Conservation (phyloP, 2,888 invertebrate species). For the Nomada lathburiana region DNA sequence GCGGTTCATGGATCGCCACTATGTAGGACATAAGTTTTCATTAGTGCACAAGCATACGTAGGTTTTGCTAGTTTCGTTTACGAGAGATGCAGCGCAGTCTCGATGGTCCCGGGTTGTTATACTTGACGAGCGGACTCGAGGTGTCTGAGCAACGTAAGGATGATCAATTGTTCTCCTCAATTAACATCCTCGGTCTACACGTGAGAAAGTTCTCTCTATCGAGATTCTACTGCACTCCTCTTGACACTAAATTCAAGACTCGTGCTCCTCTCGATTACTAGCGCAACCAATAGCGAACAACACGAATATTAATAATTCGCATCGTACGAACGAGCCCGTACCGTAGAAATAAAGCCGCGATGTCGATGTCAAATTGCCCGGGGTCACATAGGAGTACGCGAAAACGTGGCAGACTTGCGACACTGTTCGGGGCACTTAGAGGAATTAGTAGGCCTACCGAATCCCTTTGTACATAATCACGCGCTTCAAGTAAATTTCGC, state of each 20-base stretch:
- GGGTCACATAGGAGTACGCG: constrained; percentile 20
- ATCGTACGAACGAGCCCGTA: neutral
- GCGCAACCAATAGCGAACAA: neutral
- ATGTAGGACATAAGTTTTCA: constrained; percentile 50
- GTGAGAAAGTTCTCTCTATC: constrained; percentile 1
- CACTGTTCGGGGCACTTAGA: constrained; percentile 78
- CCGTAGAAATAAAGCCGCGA: constrained; percentile 27
- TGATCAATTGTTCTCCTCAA: no score
- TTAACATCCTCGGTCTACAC: neutral
- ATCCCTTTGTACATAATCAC: constrained; percentile 77
- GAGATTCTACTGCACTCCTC: constrained; percentile 25
- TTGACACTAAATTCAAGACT: constrained; percentile 26
- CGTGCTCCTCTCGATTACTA: constrained; percentile 12
- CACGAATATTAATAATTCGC: neutral
- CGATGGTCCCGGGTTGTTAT: neutral
- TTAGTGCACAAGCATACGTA: constrained; percentile 59
- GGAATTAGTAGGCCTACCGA: constrained; percentile 75
- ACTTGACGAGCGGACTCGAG: no score
- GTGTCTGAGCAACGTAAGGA: no score
- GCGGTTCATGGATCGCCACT: constrained; percentile 55
- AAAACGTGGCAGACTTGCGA: constrained; percentile 59
- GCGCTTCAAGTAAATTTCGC: constrained; percentile 76
- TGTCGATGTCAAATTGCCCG: constrained; percentile 56
- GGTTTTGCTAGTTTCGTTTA: constrained; percentile 49
- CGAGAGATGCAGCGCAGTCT: constrained; percentile 27